Conservation (phyloP, 2,888 invertebrate genomes). For the Elysia crispata region DNA sequence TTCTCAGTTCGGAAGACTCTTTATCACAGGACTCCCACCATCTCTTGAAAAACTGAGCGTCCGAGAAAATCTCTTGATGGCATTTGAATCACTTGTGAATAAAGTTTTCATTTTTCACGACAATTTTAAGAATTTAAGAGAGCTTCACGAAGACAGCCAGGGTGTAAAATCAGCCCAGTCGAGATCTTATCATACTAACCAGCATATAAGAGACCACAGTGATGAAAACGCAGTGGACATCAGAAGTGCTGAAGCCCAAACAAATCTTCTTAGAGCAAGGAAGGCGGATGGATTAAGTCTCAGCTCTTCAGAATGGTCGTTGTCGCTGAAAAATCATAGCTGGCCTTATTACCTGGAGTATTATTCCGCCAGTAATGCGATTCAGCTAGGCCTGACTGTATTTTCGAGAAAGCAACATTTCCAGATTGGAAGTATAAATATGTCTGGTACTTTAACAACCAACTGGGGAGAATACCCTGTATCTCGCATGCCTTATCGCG, state of each 20-base stretch:
- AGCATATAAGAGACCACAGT: neutral
- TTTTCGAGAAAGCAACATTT: neutral
- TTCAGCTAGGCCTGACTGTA: neutral
- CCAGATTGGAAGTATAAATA: neutral
- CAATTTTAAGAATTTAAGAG: neutral
- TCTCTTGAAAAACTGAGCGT: constrained; percentile 2
- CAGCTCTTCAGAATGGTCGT: neutral
- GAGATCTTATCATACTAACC: no score
- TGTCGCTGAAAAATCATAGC: neutral
- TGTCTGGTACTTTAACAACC: constrained; percentile 26
- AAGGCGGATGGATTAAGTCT: neutral
- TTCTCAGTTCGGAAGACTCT: neutral
- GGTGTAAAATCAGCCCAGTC: neutral
- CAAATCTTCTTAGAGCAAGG: neutral
- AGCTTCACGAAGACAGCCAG: neutral
- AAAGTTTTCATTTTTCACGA: neutral
- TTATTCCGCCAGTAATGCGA: constrained; percentile 19
- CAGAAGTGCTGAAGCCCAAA: neutral
- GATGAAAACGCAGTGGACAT: neutral
- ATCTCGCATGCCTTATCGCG: neutral
- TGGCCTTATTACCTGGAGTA: neutral
- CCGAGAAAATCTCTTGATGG: constrained; percentile 6
- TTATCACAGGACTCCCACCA: neutral
- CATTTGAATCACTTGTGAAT: neutral
- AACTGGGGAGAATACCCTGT: constrained; percentile 14